Conservation (phyloP, 1,140 invertebrate species). For the Paramacrobiotus metropolitanus region DNA sequence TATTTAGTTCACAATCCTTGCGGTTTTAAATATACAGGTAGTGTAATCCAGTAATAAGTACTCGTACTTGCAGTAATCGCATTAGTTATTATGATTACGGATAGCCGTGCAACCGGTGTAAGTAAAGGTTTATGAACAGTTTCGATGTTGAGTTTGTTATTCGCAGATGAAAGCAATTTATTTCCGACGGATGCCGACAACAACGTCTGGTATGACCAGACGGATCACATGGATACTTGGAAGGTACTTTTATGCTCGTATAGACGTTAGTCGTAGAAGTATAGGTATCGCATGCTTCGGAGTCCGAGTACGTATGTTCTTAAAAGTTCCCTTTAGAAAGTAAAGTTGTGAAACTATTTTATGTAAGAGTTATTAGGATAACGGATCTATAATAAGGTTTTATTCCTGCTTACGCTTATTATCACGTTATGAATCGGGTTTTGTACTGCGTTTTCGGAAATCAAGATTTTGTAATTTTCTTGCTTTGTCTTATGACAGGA, state of each 20-base stretch:
- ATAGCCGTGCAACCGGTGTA: too few relatives aligned
- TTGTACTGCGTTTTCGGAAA: background rate
- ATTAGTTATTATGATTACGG: conserved; percentile 18
- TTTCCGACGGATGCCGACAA: conserved; percentile 37
- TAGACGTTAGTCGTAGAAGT: too few relatives aligned
- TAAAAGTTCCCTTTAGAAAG: background rate
- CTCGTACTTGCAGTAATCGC: conserved; percentile 21
- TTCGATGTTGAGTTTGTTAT: too few relatives aligned
- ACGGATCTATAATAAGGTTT: background rate
- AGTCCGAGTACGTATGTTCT: background rate
- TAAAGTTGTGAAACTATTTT: background rate
- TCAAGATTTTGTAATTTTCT: background rate
- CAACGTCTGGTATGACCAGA: conserved; percentile 32
- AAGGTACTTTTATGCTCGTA: too few relatives aligned
- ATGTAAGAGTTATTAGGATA: background rate
- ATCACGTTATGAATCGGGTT: background rate
- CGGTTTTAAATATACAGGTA: conserved; percentile 24
- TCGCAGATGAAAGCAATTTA: conserved; percentile 25
- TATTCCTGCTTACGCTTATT: background rate
- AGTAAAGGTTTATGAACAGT: too few relatives aligned
- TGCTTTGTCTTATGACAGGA: background rate
- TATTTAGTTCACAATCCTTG: conserved; percentile 21
- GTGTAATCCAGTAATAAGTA: background rate
- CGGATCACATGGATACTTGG: conserved; percentile 77
- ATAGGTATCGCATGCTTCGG: too few relatives aligned